These are phyloP conservation scores for Glareola pratincola DNA, from an alignment of 2,113 vertebrate species.

Conservation along the genomic window DNA sequence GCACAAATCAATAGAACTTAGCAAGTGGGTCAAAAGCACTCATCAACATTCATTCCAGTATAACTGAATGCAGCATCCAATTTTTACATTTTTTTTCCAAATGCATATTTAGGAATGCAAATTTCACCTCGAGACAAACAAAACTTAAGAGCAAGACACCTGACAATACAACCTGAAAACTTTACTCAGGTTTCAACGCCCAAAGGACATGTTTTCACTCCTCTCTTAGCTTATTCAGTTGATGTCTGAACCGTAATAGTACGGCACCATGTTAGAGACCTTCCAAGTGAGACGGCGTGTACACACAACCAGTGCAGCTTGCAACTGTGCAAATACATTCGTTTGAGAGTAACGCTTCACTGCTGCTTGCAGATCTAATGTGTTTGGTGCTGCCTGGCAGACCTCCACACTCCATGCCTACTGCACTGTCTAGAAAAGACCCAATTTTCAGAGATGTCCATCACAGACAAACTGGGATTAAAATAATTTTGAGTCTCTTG, in stretches of 20 bases:
- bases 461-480: background rate
- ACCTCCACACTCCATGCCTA: background rate
- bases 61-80: background rate
- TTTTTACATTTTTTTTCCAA: background rate
- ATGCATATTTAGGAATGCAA: background rate
- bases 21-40: background rate
- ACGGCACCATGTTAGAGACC: background rate
- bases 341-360: background rate
- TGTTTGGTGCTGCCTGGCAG: background rate
- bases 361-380: background rate
- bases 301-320: background rate
- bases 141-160: background rate
- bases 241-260: background rate
- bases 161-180: background rate
- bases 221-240: background rate
- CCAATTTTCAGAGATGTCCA: background rate
- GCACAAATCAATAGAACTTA: background rate
- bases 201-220: background rate
- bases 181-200: background rate
- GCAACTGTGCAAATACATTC: background rate
- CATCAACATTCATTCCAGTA: background rate
- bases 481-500: background rate
- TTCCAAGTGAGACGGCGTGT: background rate
- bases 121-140: background rate
- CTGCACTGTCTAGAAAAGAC: rapidly evolving